Conservation (phyloP, 2,888 invertebrate genomes). For the Dyspetes luteomarginatus region DNA sequence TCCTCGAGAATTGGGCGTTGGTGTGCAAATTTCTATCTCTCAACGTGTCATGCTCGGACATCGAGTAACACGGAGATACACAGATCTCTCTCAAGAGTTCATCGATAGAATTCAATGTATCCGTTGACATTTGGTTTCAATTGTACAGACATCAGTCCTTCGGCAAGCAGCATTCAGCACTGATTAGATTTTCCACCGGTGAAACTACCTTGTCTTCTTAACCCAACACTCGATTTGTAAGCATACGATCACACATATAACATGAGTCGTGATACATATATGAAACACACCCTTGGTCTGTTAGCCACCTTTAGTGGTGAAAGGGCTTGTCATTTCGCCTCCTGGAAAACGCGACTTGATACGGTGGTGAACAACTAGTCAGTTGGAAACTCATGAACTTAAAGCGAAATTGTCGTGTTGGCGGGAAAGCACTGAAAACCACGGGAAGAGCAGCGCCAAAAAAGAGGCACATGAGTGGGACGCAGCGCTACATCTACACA, state of each 20-base stretch:
- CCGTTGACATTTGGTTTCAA: background rate
- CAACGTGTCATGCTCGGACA: constrained; percentile 13
- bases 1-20: constrained; percentile 11
- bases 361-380: background rate
- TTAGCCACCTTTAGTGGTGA: background rate
- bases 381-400: constrained; percentile 23
- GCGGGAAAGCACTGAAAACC: constrained; percentile 38
- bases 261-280: constrained; percentile 13
- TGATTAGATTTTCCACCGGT: constrained; percentile 18
- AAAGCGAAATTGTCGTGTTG: constrained; percentile 38
- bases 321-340: constrained; percentile 6
- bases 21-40: constrained; percentile 28
- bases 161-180: constrained; percentile 4
- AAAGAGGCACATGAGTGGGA: constrained; percentile 26
- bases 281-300: background rate
- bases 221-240: constrained; percentile 2
- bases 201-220: background rate
- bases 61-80: background rate
- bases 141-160: constrained; percentile 8
- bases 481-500: constrained; percentile 31
- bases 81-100: background rate
- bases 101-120: constrained; percentile 24
- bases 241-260: background rate
- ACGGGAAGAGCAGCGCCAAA: constrained; percentile 6
- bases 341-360: constrained; percentile 5